Evolutionary conservation across 2,113 vertebrate genomes (phyloP).

Genomic region (Onychostruthus taczanowskii): DNA sequence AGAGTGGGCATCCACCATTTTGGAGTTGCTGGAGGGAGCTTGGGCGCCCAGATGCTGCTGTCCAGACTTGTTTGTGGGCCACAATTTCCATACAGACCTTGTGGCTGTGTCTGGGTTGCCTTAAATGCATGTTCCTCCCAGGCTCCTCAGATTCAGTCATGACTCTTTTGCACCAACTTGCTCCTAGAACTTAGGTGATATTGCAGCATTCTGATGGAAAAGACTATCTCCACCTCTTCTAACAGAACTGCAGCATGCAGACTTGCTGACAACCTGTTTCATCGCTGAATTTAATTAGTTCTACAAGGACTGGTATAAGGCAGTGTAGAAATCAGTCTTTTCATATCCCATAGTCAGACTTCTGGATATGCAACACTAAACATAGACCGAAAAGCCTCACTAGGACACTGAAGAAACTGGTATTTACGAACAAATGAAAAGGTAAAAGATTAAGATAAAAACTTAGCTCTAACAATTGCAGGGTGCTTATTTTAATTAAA

Average conservation of each 20-base stretch:
- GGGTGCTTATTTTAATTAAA: background rate
- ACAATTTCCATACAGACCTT: background rate
- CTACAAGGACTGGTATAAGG: background rate
- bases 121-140: background rate
- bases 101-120: background rate
- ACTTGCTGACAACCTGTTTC: background rate
- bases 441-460: background rate
- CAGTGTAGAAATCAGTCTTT: background rate
- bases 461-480: background rate
- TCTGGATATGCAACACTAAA: background rate
- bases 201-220: background rate
- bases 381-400: background rate
- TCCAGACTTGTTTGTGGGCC: fast-evolving
- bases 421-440: background rate
- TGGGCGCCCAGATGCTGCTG: fast-evolving
- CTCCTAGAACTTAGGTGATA: background rate
- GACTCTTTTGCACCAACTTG: background rate
- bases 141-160: background rate
- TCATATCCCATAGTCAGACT: background rate
- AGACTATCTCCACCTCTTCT: background rate
- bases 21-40: background rate
- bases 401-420: background rate
- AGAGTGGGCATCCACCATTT: fast-evolving
- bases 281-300: background rate
- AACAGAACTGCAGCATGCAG: background rate